Evolutionary conservation across 35 echinoderm and acorn worm genomes (phyloP), one percentile per base, ranked within the genome.

Genomic region (Hemicentrotus pulcherrimus): DNA sequence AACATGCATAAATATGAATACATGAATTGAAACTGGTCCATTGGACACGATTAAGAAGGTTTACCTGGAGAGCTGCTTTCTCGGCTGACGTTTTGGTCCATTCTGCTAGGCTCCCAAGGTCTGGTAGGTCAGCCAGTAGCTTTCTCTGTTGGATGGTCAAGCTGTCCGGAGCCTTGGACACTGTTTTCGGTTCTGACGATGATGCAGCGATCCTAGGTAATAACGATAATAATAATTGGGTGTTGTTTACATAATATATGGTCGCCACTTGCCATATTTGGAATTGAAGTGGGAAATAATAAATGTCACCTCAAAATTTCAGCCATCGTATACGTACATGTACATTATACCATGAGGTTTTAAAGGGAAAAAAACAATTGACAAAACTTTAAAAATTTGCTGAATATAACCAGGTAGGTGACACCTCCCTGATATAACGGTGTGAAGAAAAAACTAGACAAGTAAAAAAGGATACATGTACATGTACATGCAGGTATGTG

Each of bases 131-230:
- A 31, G 91, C 9, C 13, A 93, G 91, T 47, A 93, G 46, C 48
- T 28, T 47, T 31, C 91, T 47, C 91, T 93, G 91, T n/a, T 93
- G 32, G 11, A 93, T 93, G 48, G 91, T 93, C 28, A 93, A 58
- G 30, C 47, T 93, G 18, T 93, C 91, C 22, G 91, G 91, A 47
- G 19, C 91, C 48, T 93, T 93, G 15, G 46, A 50, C n/a, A 58
- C 46, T 31, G 48, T 47, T 19, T 5, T 50, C 4, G 46, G 32
- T 58, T 93, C 91, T 31, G 32, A 46, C 12, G 46, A 11, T 93
- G 91, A 48, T 58, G 45, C 45, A 93, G n/a, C 46, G 4, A 93
- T 31, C 48, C 91, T 93, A 47, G 13, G 31, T 16, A 19, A 90
- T 31, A 41, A 41, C 35, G 35, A 41, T 41, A 41, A 41, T 41